Percentiles rank a stretch among this genome's conserved stretches.
Evolutionary conservation across 2,113 vertebrate species (phyloP).

Genomic region (Cathartes aura): DNA sequence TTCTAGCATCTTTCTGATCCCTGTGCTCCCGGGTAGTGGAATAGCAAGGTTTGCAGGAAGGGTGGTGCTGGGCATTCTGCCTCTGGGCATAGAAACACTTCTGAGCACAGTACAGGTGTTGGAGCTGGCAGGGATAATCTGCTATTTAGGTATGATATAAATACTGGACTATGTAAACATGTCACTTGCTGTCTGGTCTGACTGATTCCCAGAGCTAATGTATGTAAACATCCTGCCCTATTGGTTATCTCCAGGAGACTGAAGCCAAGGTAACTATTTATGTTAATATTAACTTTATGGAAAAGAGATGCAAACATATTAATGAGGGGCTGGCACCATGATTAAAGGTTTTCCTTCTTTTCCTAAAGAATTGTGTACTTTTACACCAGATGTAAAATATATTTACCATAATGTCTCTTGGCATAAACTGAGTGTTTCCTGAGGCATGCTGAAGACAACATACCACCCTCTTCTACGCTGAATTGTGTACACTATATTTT

Average conservation of each 20-base stretch:
- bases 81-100: background rate
- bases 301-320: background rate
- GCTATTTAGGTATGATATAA: background rate
- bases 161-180: background rate
- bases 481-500: background rate
- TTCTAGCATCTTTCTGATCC: background rate
- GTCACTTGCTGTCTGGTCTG: background rate
- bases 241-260: background rate
- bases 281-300: background rate
- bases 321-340: background rate
- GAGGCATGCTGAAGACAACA: background rate
- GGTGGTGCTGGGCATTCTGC: background rate
- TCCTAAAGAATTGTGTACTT: background rate
- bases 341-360: slow-evolving; percentile 1
- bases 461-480: background rate
- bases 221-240: background rate
- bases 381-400: background rate
- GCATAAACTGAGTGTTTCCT: background rate
- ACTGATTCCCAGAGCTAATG: background rate
- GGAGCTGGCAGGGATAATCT: background rate
- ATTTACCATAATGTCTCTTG: background rate
- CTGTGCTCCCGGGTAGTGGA: background rate
- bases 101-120: background rate
- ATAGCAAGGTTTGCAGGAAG: background rate
- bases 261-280: slow-evolving; percentile 34